Evolutionary conservation across 2,888 invertebrate species (phyloP).

Genomic region (Trissolcus japonicus): DNA sequence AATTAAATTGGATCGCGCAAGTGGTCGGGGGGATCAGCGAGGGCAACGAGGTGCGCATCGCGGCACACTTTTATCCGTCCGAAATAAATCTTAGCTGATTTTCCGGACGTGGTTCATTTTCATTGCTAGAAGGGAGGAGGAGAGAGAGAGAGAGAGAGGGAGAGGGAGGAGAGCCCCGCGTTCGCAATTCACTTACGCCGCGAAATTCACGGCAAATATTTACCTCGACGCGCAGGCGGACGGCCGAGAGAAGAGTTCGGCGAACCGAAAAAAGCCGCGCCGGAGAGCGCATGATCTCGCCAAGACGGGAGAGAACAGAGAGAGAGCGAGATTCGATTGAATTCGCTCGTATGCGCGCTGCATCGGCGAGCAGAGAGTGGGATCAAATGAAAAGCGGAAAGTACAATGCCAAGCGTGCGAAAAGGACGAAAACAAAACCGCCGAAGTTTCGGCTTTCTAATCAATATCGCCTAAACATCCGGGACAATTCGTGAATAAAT

Average conservation of each 20-base stretch:
- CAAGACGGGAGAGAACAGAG: slow-evolving; percentile 39
- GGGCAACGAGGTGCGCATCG: slow-evolving; percentile 5
- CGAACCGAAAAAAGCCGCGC: slow-evolving; percentile 55
- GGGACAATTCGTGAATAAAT: slow-evolving; percentile 14
- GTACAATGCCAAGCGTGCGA: slow-evolving; percentile 45
- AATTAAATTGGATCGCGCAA: not conserved
- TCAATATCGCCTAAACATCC: slow-evolving; percentile 46
- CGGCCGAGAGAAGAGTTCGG: slow-evolving; percentile 39
- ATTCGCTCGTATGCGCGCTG: slow-evolving; percentile 55
- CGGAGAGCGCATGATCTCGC: slow-evolving; percentile 53
- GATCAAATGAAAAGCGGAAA: slow-evolving; percentile 51
- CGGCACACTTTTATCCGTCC: slow-evolving; percentile 23
- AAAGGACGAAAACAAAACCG: slow-evolving; percentile 41
- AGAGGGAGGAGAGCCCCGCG: slow-evolving; percentile 25
- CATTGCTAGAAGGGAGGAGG: slow-evolving; percentile 13
- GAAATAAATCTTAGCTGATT: slow-evolving; percentile 50
- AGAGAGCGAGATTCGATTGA: slow-evolving; percentile 45
- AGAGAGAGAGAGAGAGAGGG: not conserved
- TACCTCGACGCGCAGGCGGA: slow-evolving; percentile 54
- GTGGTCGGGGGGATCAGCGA: slow-evolving; percentile 6
- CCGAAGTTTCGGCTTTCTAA: slow-evolving; percentile 37
- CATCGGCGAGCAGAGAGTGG: slow-evolving; percentile 46
- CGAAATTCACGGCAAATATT: slow-evolving; percentile 55
- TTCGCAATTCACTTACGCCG: slow-evolving; percentile 52
- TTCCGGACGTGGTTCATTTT: slow-evolving; percentile 44